Base-by-base conservation (phyloP, 2,797 vertebrate genomes). In the Hyperoplus immaculatus region DNA sequence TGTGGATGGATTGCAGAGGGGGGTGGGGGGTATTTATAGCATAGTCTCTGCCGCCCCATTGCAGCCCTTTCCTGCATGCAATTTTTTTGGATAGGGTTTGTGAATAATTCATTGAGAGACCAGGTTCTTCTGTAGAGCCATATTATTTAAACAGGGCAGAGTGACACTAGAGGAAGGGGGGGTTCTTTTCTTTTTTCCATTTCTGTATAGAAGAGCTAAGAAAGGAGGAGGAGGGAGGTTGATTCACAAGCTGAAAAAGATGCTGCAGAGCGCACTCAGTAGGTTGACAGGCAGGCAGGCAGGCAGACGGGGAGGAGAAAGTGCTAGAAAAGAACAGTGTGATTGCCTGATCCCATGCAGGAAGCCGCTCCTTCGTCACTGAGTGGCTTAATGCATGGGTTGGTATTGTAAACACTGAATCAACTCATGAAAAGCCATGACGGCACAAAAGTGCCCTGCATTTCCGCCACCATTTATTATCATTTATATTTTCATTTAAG, bases 11-110 rank as follows among this genome's bases (percentile, higher is more conserved):
- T 41, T 65, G 55, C 13, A 65, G 73, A 6, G 41, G 21, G n/a
- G 10, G 29, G 46, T 18, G 49, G 47, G 84, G 67, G 43, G 88
- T 94, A 95, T 95, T 95, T 95, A 95, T 95, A 95, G 94, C 81
- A 85, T 29, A 29, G 64, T 82, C 75, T 70, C 81, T 78, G 80
- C 60, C 68, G 66, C 83, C 88, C 85, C 29, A 86, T 88, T 85
- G 90, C 89, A 90, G 84, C 82, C 85, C 69, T 69, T 78, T 84
- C 50, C 75, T 70, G n/a, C 81, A 77, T 83, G 77, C 89, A 86
- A 68, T 74, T 64, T 42, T 76, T 90, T 72, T 75, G 64, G 70
- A 77, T 82, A 21, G n/a, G 63, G 29, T 42, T 21, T 50, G 70
- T 93, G 69, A 92, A 93, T 93, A 78, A 91, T 93, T 89, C 54